Base-by-base conservation (phyloP, 2,113 vertebrate genomes). In the Labeo rohita region DNA sequence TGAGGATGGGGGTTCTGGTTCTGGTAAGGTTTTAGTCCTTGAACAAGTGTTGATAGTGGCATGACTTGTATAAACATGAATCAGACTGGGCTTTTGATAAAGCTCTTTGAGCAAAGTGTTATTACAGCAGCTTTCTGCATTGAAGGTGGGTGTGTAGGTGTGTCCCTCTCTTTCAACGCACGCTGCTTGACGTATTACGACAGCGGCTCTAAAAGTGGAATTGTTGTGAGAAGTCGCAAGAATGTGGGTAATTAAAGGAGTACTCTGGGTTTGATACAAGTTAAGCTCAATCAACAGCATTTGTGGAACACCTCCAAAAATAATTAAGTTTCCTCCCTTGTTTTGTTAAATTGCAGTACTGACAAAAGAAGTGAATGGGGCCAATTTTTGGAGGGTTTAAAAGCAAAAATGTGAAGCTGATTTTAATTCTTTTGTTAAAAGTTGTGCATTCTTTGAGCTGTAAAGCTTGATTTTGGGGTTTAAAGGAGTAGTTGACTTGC, bases 51-150 rank as follows among this genome's bases (percentile, higher is more conserved):
- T 73, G 68, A 43, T n/a, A 45, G 50, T 16, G 21, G 50, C 50
- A 73, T 84, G 68, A 21, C 82, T 84, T 73, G 68, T 59, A 72
- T 23, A 73, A 84, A 74, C 68, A 73, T 73, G 82, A 73, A 59
- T 82, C 63, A 39, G 9, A 54, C 63, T 39, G 8, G 36, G 82
- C 82, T 83, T 83, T 52, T 73, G 47, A 52, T 82, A 28, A 68
- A 52, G 63, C 45, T 68, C 10, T 68, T 52, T 52, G 43, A 82
- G 63, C 63, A 21, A 23, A 78, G 8, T 83, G 82, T 84, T 83
- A 43, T 83, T 56, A 59, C 18, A 84, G 68, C 52, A 54, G 50
- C 36, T 45, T 56, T 59, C 68, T 70, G 47, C 65, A 68, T 3
- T 68, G 63, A 59, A 73, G 36, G 49, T 68, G 65, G 11, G 18